Conservation (phyloP, 1,140 invertebrate genomes). For the Latrodectus geometricus region DNA sequence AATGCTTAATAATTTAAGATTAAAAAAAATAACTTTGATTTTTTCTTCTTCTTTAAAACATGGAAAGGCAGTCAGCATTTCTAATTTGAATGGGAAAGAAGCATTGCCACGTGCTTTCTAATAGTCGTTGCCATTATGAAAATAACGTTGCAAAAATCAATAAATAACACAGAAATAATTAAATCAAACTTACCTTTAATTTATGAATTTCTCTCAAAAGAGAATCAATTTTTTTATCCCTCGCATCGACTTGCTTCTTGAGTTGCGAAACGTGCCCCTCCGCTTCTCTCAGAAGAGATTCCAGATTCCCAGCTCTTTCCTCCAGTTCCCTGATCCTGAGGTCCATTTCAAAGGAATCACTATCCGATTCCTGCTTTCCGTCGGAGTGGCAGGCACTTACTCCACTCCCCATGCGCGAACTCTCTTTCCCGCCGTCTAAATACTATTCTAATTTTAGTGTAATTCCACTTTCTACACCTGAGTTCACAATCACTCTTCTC, state of each 20-base stretch:
- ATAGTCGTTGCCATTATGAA: too few species aligned
- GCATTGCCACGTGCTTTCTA: too few species aligned
- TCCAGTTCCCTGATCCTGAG: slow-evolving; percentile 39
- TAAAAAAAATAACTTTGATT: too few species aligned
- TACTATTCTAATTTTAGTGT: slow-evolving; percentile 11
- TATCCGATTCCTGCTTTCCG: slow-evolving; percentile 18
- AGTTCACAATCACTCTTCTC: neutral
- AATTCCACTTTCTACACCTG: neutral
- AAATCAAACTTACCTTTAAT: slow-evolving; percentile 25
- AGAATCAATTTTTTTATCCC: slow-evolving; percentile 41
- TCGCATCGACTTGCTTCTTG: slow-evolving; percentile 14
- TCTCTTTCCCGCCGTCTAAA: neutral
- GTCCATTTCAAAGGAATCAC: slow-evolving; percentile 49
- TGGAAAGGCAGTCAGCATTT: too few species aligned
- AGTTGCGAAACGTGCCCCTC: slow-evolving; percentile 17
- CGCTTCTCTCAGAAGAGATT: slow-evolving; percentile 32
- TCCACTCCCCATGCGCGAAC: slow-evolving; percentile 23
- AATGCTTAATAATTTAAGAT: too few species aligned
- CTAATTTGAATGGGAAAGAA: too few species aligned
- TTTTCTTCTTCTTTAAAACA: too few species aligned
- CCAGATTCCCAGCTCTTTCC: slow-evolving; percentile 16
- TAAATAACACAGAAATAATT: too few species aligned
- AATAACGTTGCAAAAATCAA: too few species aligned
- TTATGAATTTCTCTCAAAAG: slow-evolving; percentile 35
- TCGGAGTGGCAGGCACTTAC: slow-evolving; percentile 6